phyloP scores from a whole-genome alignment of 2,113 vertebrate species.

The Herpailurus yagouaroundi region DNA sequence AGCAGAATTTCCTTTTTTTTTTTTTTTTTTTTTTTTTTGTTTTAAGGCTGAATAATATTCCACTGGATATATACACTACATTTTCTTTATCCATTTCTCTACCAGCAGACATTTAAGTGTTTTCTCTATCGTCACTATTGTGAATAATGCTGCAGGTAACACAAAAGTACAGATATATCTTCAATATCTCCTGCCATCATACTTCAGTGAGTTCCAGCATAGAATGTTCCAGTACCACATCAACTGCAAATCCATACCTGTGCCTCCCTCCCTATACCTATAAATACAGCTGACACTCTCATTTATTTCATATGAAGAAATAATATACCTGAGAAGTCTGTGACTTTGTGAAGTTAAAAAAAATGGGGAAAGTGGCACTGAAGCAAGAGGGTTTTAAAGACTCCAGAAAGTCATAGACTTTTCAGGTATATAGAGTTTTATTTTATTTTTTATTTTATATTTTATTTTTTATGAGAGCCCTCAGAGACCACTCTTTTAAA shows the following conservation, averaged over 20 bases:
- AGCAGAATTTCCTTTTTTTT: background rate
- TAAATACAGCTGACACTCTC: background rate
- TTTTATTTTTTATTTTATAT: background rate
- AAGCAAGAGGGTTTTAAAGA: background rate
- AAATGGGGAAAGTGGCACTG: background rate
- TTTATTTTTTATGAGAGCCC: too few relatives aligned
- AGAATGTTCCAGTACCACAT: background rate
- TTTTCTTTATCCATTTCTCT: background rate
- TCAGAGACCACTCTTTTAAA: too few relatives aligned
- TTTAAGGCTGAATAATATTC: background rate
- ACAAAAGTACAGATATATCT: background rate
- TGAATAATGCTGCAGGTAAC: background rate
- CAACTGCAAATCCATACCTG: background rate
- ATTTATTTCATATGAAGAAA: background rate
- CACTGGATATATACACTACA: background rate
- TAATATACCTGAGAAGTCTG: background rate
- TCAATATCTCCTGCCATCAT: background rate
- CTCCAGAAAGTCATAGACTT: constrained; percentile 8
- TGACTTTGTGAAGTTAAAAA: background rate
- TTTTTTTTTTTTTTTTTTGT: background rate
- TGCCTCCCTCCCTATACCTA: background rate
- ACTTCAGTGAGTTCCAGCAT: background rate
- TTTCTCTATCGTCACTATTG: background rate
- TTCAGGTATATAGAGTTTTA: background rate
- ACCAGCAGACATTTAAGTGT: background rate